phyloP scores from a whole-genome alignment of 2,888 invertebrate genomes.

The Balanococcus diminutus region DNA sequence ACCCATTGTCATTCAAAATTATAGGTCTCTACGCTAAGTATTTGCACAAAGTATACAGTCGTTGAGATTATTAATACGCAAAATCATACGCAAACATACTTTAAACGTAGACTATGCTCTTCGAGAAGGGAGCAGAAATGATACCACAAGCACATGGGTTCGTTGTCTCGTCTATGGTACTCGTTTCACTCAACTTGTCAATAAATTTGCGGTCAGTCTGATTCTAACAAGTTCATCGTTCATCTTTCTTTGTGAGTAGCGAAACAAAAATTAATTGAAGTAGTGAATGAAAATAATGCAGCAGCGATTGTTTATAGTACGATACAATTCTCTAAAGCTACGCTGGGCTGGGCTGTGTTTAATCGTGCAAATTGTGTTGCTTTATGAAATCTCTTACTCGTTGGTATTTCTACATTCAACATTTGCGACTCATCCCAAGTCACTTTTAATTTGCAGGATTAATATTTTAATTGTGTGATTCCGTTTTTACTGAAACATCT shows the following conservation, averaged over 20 bases:
- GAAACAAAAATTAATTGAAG: neutral
- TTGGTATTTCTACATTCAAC: neutral
- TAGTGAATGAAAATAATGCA: neutral
- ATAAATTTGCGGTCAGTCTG: neutral
- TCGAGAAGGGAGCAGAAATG: neutral
- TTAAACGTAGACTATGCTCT: too few relatives aligned
- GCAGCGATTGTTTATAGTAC: too few relatives aligned
- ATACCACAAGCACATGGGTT: neutral
- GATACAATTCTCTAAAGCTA: too few relatives aligned
- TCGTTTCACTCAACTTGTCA: neutral
- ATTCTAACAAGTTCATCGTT: neutral
- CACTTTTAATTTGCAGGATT: conserved; percentile 9
- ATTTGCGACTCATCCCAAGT: neutral
- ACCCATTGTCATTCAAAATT: conserved; percentile 6
- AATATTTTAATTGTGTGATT: conserved; percentile 29
- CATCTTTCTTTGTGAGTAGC: neutral
- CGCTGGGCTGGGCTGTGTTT: too few relatives aligned
- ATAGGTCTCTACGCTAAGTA: neutral
- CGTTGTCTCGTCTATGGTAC: neutral
- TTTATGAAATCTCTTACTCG: neutral
- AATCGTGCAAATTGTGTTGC: too few relatives aligned
- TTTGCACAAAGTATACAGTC: neutral
- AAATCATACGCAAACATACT: neutral
- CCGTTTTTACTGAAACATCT: conserved; percentile 19
- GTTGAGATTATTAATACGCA: neutral